Evolutionary conservation across 2,797 vertebrate species (phyloP).

Genomic region (Dendrocincla tyrannina): DNA sequence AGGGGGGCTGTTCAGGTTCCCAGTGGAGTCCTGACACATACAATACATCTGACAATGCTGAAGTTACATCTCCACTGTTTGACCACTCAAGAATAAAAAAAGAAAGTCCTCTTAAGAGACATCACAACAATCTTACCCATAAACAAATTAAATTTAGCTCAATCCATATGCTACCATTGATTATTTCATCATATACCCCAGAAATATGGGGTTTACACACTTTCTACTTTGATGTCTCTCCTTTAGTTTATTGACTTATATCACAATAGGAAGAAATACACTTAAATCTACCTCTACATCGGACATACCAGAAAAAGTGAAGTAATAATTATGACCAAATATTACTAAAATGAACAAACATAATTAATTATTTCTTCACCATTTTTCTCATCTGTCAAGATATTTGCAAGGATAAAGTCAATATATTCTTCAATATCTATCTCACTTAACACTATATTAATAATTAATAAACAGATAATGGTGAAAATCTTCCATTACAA

Average conservation of each 20-base stretch:
- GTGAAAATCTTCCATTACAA: background rate
- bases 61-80: background rate
- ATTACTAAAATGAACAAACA: background rate
- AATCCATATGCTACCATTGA: background rate
- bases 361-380: background rate
- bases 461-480: background rate
- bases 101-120: rapidly evolving
- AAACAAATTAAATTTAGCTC: background rate
- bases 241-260: background rate
- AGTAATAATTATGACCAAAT: background rate
- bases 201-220: background rate
- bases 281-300: background rate
- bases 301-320: background rate
- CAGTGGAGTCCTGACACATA: background rate
- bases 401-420: background rate
- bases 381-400: background rate
- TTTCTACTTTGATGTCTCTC: background rate
- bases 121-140: background rate
- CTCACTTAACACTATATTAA: background rate
- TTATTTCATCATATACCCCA: background rate
- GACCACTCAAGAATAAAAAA: background rate
- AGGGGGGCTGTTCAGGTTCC: background rate
- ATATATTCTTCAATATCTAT: background rate
- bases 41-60: background rate
- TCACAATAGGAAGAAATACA: background rate